Percentiles rank a stretch among this genome's conserved stretches.
These are phyloP conservation scores for Agrilus cyanescens DNA, from an alignment of 2,888 invertebrate genomes.

Conservation along the genomic window DNA sequence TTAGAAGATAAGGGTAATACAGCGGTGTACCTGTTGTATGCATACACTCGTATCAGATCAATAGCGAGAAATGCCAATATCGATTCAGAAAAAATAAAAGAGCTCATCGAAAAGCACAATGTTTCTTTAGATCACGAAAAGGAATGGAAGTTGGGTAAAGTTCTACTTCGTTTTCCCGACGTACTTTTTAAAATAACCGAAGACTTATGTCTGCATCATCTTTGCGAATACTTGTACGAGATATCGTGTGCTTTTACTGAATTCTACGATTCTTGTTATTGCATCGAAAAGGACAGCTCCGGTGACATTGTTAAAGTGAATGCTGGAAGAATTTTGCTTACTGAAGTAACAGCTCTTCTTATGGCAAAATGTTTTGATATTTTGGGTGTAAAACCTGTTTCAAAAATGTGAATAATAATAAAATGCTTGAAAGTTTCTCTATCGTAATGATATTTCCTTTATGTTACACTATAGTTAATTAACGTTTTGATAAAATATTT, in stretches of 20 bases:
- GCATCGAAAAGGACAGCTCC: slow-evolving; percentile 79
- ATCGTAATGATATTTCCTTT: no score
- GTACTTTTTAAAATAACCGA: slow-evolving; percentile 68
- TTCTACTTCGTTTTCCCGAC: slow-evolving; percentile 76
- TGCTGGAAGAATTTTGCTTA: slow-evolving; percentile 75
- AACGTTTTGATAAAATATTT: no score
- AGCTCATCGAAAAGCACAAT: slow-evolving; percentile 45
- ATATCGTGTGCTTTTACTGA: slow-evolving; percentile 87
- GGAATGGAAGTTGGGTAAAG: slow-evolving; percentile 90
- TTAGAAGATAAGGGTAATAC: slow-evolving; percentile 98
- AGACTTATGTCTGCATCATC: slow-evolving; percentile 70
- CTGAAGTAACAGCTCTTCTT: slow-evolving; percentile 82
- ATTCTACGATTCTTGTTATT: slow-evolving; percentile 96
- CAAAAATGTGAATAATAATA: slow-evolving; percentile 63
- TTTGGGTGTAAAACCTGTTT: slow-evolving; percentile 82
- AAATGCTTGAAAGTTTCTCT: no score
- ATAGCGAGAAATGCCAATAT: slow-evolving; percentile 72
- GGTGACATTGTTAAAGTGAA: slow-evolving; percentile 76
- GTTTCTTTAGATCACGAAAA: slow-evolving; percentile 75
- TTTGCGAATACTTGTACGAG: slow-evolving; percentile 95
- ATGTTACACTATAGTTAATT: no score
- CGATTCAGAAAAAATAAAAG: slow-evolving; percentile 45
- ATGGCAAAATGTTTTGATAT: slow-evolving; percentile 83
- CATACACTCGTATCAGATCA: slow-evolving; percentile 85
- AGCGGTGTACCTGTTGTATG: slow-evolving; percentile 93